These are phyloP conservation scores for Nomada ruficornis DNA, from an alignment of 2,888 invertebrate species.

Conservation along the genomic window DNA sequence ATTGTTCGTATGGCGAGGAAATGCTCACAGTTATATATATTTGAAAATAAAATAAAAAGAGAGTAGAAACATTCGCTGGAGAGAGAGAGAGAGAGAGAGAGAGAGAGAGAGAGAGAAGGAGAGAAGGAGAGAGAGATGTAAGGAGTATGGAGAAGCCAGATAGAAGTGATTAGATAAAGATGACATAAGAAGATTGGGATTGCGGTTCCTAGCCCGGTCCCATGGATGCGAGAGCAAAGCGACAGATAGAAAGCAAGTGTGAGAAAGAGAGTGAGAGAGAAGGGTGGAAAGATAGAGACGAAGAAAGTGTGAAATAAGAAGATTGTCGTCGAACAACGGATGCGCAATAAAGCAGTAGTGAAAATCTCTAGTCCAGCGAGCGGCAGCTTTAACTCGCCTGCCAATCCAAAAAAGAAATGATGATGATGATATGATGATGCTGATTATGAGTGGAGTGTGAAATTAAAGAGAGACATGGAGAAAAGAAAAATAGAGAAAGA, in stretches of 20 bases:
- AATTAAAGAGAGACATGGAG: constrained; percentile 18
- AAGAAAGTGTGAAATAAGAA: constrained; percentile 14
- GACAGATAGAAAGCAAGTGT: background rate
- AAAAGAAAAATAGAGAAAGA: background rate
- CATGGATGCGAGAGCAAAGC: constrained; percentile 21
- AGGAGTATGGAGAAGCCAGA: background rate
- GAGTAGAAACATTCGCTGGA: constrained; percentile 23
- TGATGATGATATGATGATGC: constrained; percentile 50
- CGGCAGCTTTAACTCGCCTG: constrained; percentile 80
- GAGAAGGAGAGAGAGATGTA: background rate
- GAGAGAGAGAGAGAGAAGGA: background rate
- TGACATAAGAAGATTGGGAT: constrained; percentile 22
- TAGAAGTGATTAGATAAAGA: background rate
- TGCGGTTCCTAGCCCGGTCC: constrained; percentile 31
- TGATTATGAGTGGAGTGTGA: background rate
- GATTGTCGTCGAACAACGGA: constrained; percentile 57
- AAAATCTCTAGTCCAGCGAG: constrained; percentile 84
- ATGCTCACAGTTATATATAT: background rate
- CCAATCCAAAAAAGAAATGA: constrained; percentile 79
- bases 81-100: constrained; percentile 3
- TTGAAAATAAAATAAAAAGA: background rate
- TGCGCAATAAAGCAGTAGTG: constrained; percentile 81
- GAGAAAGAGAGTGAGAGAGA: constrained; percentile 3
- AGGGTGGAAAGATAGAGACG: constrained; percentile 4
- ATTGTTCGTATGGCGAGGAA: constrained; percentile 21